Percentiles rank a stretch among this genome's conserved stretches.
Conservation (phyloP, 1,140 invertebrate genomes). For the Drosophila littoralis region DNA sequence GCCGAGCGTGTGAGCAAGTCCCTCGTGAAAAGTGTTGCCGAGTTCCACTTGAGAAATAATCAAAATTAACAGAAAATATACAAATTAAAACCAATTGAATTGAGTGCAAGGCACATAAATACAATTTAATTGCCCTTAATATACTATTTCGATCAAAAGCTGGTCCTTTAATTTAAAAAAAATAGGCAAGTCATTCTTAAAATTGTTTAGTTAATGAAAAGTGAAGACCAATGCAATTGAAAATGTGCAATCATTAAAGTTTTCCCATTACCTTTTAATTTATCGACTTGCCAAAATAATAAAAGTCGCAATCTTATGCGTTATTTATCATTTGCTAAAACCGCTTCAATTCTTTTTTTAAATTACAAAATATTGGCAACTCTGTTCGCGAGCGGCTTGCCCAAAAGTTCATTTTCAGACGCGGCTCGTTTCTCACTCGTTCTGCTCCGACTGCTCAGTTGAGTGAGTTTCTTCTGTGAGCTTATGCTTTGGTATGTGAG, state of each 20-base stretch:
- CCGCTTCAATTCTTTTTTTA: no score
- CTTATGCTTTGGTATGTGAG: background rate
- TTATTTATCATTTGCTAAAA: no score
- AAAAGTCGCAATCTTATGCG: no score
- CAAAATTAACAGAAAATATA: background rate
- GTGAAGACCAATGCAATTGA: no score
- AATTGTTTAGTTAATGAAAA: no score
- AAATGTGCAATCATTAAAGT: no score
- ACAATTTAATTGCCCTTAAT: background rate
- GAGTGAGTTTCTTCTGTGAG: background rate
- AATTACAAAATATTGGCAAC: background rate
- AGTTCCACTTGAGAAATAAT: background rate
- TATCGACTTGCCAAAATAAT: no score
- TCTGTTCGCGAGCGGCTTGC: background rate
- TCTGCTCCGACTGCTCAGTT: background rate
- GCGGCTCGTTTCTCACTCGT: background rate
- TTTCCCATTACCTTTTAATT: no score
- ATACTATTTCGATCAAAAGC: no score
- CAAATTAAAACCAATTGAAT: background rate
- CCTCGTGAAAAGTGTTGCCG: constrained; percentile 6
- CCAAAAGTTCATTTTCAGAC: background rate
- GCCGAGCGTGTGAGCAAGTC: background rate
- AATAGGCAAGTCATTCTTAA: no score
- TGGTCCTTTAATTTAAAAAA: no score
- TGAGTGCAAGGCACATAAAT: background rate